Base-by-base conservation (phyloP, 2,113 vertebrate species). In the Miniopterus natalensis region DNA sequence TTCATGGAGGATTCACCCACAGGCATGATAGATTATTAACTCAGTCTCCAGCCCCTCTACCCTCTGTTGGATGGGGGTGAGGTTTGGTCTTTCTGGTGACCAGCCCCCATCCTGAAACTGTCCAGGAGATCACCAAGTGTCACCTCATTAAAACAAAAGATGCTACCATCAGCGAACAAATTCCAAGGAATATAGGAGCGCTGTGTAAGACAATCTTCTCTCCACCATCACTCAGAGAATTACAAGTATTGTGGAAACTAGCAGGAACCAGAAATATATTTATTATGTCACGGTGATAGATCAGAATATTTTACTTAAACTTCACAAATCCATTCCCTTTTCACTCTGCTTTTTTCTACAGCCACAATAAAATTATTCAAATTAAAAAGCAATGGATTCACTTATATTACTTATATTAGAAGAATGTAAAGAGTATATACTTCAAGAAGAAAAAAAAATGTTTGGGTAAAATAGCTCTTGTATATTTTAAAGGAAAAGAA, bases 241-340 rank as follows among this genome's bases (percentile, higher is more conserved):
- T 65, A 15, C 6, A 45, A 31, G 66, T 45, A 15, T 53, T 81
- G 42, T 47, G 53, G 40, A 47, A 31, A 61, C 78, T 31, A n/a
- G 49, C 66, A 91, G 65, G 36, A 42, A 74, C 55, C 66, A 74
- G 55, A 80, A 45, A 55, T 61, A 8, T 55, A 65, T 74, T 81
- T 80, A 31, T 73, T 81, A 74, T 29, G 68, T 81, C 47, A 55
- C 25, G 45, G 57, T 47, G 47, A 74, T 65, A 78, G 11, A 31
- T 47, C n/a, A 85, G n/a, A 49, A 77, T 85, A 55, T 75, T 61
- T 68, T 78, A 61, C 47, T 65, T 94, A 83, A 94, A 92, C 45
- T 70, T 90, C 71, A 66, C 71, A 70, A 94, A 78, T 78, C 20
- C 18, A 65, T 51, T 75, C 25, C 29, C 27, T 81, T 88, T 73